These are phyloP conservation scores for Lottia scabra DNA, from an alignment of 2,888 invertebrate genomes.

Conservation along the genomic window DNA sequence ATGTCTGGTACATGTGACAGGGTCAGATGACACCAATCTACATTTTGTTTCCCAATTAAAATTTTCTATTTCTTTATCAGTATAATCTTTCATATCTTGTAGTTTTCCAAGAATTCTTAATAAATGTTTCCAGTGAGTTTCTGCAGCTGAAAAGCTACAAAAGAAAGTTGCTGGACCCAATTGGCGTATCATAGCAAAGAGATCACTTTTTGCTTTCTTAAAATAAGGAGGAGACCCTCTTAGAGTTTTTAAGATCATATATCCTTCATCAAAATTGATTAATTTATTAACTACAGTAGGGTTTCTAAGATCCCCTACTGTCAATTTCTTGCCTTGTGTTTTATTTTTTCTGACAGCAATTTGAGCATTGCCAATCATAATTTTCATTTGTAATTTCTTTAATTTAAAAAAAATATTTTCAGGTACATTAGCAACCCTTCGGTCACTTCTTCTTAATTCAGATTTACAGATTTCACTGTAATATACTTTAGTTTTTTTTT, in stretches of 20 bases:
- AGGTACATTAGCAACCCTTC: background rate
- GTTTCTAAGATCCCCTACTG: background rate
- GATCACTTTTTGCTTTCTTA: constrained; percentile 18
- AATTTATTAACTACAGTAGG: background rate
- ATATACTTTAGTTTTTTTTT: background rate
- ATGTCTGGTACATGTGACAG: constrained; percentile 42
- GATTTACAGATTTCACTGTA: background rate
- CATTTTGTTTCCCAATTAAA: constrained; percentile 36
- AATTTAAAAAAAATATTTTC: background rate
- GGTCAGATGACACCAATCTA: constrained; percentile 35
- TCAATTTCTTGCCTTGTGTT: background rate
- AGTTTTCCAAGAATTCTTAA: background rate
- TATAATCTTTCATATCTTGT: constrained; percentile 26
- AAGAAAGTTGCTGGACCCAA: constrained; percentile 36
- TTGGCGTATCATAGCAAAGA: constrained; percentile 38
- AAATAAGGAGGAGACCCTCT: constrained; percentile 13
- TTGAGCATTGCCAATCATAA: background rate
- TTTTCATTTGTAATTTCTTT: background rate
- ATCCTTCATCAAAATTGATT: constrained; percentile 15
- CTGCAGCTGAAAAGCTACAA: constrained; percentile 33
- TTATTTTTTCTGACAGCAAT: background rate
- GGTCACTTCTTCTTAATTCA: background rate
- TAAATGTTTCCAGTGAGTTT: constrained; percentile 25
- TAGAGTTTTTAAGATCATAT: constrained; percentile 21
- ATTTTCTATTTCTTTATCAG: constrained; percentile 17